Evolutionary conservation across 2,113 vertebrate genomes (phyloP).

Genomic region (Pongo pygmaeus): DNA sequence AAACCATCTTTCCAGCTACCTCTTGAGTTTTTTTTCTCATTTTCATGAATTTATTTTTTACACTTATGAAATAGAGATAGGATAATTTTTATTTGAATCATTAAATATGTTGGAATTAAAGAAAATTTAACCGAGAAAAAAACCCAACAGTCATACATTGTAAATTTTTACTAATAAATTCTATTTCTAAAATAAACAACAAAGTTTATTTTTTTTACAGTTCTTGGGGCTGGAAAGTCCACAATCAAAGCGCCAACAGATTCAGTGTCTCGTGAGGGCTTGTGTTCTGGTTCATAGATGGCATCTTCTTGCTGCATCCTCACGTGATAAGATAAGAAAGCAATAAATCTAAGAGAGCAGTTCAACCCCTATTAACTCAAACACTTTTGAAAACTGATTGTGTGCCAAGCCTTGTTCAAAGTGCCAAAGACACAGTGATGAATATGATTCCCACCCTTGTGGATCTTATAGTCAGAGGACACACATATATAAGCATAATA

Average conservation of each 20-base stretch:
- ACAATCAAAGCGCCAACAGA: neutral
- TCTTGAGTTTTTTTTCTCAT: neutral
- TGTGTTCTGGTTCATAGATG: neutral
- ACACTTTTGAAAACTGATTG: neutral
- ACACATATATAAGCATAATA: neutral
- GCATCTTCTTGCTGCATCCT: neutral
- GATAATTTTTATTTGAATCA: conserved; percentile 41
- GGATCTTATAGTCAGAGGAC: neutral
- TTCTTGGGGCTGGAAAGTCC: neutral
- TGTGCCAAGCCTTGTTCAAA: neutral
- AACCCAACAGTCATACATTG: neutral
- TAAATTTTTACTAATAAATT: conserved; percentile 2
- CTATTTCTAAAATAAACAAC: neutral
- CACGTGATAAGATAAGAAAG: too few species aligned
- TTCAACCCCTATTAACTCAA: neutral
- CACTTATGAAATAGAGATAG: neutral
- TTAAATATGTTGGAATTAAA: conserved; percentile 16
- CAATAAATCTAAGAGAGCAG: neutral
- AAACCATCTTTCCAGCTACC: neutral
- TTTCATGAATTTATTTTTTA: conserved; percentile 14
- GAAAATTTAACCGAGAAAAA: conserved; percentile 12
- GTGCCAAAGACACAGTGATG: neutral
- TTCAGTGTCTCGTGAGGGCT: neutral
- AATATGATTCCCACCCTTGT: neutral
- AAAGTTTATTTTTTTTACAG: neutral